Base-by-base conservation (phyloP, 2,797 vertebrate genomes). In the Amniataba percoides region DNA sequence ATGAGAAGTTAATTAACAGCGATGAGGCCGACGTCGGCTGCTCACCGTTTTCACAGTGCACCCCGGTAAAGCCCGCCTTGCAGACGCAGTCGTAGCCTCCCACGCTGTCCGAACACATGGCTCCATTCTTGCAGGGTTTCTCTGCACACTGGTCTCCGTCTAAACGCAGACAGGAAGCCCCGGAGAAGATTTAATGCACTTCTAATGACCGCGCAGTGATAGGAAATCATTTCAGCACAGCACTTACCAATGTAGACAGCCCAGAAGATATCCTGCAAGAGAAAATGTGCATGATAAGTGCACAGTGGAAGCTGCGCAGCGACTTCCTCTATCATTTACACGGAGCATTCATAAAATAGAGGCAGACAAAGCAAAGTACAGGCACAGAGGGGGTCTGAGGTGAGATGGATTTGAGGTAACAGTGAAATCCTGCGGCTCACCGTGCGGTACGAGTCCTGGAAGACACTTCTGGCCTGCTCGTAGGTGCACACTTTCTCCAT, bases 51-150 rank as follows among this genome's bases (percentile, higher is more conserved):
- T 95, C 95, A 45, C 95, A 96, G 88, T 95, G 92, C 51, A 88
- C 69, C 15, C 95, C 95, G 0, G 87, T 57, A 58, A 95, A 96
- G 13, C 95, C 95, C 0, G 95, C 83, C 84, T 96, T 96, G 90
- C 95, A 96, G 70, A 95, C 89, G 8, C 95, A 96, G 86, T 96
- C 95, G 18, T 95, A 96, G 59, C 95, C 93, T 34, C 95, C 95
- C 5, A 96, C 95, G 12, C 95, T 96, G 92, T 96, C 95, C 0
- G 95, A 95, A 73, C 95, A 96, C 92, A 96, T 79, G 68, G 93
- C 95, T 58, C 95, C 95, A 7, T 96, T 96, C 82, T 94, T 94
- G 78, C 95, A 96, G 7, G 95, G 95, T 0, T 93, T 90, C 7
- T 81, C 86, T 12, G 74, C 86, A 77, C 95, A 96, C 86, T 96